Evolutionary conservation across 1,140 invertebrate genomes (phyloP).

Genomic region (Tyrophagus putrescentiae): DNA sequence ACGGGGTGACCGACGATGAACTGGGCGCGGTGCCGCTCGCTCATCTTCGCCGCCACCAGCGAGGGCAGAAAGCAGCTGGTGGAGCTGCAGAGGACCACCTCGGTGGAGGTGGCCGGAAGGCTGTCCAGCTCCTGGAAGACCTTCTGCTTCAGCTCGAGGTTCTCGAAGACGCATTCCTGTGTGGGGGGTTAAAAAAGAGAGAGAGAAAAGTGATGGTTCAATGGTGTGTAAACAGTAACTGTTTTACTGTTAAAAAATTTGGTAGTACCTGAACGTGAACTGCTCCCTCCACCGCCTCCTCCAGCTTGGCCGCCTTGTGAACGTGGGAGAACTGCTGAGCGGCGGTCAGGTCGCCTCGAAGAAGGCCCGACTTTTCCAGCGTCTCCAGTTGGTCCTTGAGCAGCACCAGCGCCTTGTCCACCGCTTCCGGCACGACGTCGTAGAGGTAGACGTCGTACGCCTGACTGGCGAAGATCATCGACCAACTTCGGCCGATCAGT

Average conservation of each 20-base stretch:
- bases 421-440: conserved; percentile 59
- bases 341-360: conserved; percentile 55
- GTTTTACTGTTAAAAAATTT: not conserved
- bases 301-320: conserved; percentile 31
- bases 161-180: conserved; percentile 85
- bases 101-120: conserved; percentile 47
- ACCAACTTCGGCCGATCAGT: conserved; percentile 80
- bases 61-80: conserved; percentile 79
- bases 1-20: conserved; percentile 75
- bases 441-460: conserved; percentile 71
- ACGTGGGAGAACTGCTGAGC: conserved; percentile 60
- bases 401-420: conserved; percentile 47
- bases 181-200: conserved; percentile 33
- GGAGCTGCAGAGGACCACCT: conserved; percentile 56
- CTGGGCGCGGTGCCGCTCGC: conserved; percentile 59
- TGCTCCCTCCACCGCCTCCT: conserved; percentile 32
- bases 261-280: conserved; percentile 24
- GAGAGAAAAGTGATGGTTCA: not conserved
- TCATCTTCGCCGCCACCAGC: conserved; percentile 53
- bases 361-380: conserved; percentile 50
- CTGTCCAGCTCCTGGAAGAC: conserved; percentile 61
- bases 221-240: not conserved
- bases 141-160: conserved; percentile 62
- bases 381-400: conserved; percentile 55
- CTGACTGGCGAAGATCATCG: conserved; percentile 84